Percentiles rank a stretch among this genome's conserved stretches.
Evolutionary conservation across 1,140 invertebrate genomes (phyloP).

Genomic region (Monochamus saltuarius): DNA sequence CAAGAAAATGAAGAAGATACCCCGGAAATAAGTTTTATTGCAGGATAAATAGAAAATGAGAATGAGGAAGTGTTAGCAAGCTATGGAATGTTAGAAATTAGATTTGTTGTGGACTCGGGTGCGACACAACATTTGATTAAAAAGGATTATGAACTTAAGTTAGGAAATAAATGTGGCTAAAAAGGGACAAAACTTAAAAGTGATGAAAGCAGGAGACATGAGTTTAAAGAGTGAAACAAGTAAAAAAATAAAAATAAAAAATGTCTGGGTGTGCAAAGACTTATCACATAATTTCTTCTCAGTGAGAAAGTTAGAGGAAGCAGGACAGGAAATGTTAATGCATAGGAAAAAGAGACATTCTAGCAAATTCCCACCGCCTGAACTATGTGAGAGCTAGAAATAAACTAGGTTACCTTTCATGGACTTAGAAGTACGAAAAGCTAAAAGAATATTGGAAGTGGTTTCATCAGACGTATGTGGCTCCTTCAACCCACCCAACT

Average conservation of each 20-base stretch:
- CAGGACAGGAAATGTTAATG: not conserved
- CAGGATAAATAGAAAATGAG: no score
- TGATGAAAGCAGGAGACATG: not conserved
- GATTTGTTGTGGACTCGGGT: not conserved
- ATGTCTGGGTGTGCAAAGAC: slow-evolving; percentile 6
- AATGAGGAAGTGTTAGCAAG: no score
- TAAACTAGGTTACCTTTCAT: no score
- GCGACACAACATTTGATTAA: slow-evolving; percentile 5
- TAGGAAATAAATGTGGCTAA: slow-evolving; percentile 4
- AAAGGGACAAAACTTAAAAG: not conserved
- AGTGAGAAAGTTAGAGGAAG: slow-evolving; percentile 21
- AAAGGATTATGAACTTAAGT: not conserved
- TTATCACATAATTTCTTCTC: slow-evolving; percentile 11
- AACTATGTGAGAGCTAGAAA: no score
- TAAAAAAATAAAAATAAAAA: slow-evolving; percentile 2
- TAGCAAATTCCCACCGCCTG: no score
- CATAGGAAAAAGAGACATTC: no score
- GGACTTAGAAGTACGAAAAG: no score
- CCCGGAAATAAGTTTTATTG: no score
- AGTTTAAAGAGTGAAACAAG: not conserved
- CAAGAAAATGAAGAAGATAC: no score
- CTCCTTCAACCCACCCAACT: slow-evolving; percentile 1
- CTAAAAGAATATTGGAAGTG: slow-evolving; percentile 9
- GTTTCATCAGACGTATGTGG: slow-evolving; percentile 14
- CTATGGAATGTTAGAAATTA: no score